These are phyloP conservation scores for Bufo bufo DNA, from an alignment of 2,113 vertebrate genomes.

Conservation along the genomic window DNA sequence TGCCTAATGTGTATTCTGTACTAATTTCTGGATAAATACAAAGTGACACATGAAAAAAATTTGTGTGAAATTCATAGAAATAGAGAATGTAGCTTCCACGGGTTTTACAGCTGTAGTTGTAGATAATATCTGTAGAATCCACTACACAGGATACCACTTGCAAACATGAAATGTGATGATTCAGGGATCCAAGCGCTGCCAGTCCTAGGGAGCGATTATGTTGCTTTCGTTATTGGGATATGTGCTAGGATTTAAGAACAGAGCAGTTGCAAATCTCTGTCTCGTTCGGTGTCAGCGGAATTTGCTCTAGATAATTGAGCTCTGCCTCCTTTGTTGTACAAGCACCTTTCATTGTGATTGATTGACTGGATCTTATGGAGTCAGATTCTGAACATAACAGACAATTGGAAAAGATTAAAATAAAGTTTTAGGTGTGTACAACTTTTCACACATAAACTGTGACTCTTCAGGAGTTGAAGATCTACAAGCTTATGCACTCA, in stretches of 20 bases:
- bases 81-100: not conserved
- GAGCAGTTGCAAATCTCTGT: slow-evolving; percentile 43
- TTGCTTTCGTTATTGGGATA: slow-evolving; percentile 34
- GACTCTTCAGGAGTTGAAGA: not conserved
- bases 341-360: slow-evolving; percentile 34
- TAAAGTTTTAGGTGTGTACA: not conserved
- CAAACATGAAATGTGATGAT: slow-evolving; percentile 35
- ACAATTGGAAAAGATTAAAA: not conserved
- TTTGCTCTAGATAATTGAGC: slow-evolving; percentile 10
- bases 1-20: not conserved
- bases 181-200: slow-evolving; percentile 25
- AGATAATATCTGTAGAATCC: not conserved
- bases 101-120: not conserved
- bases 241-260: slow-evolving; percentile 40
- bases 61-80: not conserved
- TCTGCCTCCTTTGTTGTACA: slow-evolving; percentile 18
- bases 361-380: not conserved
- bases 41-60: too few species aligned
- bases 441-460: not conserved
- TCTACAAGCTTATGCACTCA: not conserved
- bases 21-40: not conserved
- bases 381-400: not conserved
- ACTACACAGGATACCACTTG: not conserved
- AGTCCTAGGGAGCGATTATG: slow-evolving; percentile 27
- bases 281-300: slow-evolving; percentile 32